Evolutionary conservation across 2,113 vertebrate genomes (phyloP).

Genomic region (Campylomormyrus numenius): DNA sequence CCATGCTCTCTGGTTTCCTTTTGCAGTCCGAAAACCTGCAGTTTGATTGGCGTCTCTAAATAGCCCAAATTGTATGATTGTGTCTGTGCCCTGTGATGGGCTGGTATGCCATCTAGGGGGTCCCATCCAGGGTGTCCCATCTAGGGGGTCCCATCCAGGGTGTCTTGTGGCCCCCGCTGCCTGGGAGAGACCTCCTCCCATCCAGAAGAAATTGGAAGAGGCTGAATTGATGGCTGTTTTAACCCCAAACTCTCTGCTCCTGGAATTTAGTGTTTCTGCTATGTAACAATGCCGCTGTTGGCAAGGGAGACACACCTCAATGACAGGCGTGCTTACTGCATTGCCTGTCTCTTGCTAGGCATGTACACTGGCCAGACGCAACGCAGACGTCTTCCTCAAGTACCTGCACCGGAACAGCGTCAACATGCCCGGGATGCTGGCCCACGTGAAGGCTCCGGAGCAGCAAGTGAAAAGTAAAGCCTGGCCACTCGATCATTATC

Average conservation of each 20-base stretch:
- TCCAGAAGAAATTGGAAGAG: neutral
- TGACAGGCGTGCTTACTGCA: neutral
- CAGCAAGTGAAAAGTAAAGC: slow-evolving; percentile 97
- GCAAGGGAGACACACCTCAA: neutral
- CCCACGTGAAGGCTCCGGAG: slow-evolving; percentile 92
- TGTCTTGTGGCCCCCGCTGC: neutral
- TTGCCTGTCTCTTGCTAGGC: slow-evolving; percentile 59
- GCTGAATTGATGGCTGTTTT: neutral
- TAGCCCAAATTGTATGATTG: neutral
- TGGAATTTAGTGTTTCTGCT: neutral
- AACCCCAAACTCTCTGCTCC: neutral
- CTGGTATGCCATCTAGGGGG: neutral
- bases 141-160: neutral
- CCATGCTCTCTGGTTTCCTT: neutral
- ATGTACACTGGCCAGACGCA: slow-evolving; percentile 87
- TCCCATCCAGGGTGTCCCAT: neutral
- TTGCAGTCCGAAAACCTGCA: neutral
- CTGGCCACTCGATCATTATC: neutral
- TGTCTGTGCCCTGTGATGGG: neutral
- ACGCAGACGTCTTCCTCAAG: slow-evolving; percentile 96
- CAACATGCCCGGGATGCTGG: slow-evolving; percentile 97
- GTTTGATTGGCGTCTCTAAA: neutral
- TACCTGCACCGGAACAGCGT: slow-evolving; percentile 98
- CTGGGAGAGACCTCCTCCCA: neutral
- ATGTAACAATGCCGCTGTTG: neutral